Evolutionary conservation across 2,113 vertebrate species (phyloP).

Genomic region (Amphiprion percula): DNA sequence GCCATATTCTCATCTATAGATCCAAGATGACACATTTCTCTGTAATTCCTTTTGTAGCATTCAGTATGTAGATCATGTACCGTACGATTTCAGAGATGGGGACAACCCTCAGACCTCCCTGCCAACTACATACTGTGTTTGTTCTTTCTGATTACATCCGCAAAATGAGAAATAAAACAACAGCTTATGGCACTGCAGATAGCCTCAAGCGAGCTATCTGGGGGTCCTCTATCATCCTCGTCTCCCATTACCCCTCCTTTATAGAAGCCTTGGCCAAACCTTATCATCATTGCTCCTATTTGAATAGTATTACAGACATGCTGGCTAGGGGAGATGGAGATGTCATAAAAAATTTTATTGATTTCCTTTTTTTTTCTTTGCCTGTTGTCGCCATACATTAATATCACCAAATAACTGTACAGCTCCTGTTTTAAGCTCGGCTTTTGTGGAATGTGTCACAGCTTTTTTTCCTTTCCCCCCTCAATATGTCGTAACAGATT

Average conservation of each 20-base stretch:
- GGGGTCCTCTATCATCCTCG: slow-evolving; percentile 61
- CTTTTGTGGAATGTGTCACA: slow-evolving; percentile 62
- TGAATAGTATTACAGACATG: slow-evolving; percentile 68
- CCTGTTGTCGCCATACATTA: slow-evolving; percentile 73
- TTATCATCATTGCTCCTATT: slow-evolving; percentile 69
- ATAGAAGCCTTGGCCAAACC: slow-evolving; percentile 63
- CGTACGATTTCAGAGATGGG: slow-evolving; percentile 43
- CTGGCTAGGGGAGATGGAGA: slow-evolving; percentile 53
- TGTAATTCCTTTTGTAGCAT: slow-evolving; percentile 29
- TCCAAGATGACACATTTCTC: slow-evolving; percentile 39
- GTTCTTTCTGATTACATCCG: slow-evolving; percentile 73
- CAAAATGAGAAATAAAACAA: slow-evolving; percentile 75
- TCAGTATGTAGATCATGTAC: slow-evolving; percentile 39
- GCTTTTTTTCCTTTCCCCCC: neutral
- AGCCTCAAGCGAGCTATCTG: slow-evolving; percentile 73
- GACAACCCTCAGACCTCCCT: slow-evolving; percentile 58
- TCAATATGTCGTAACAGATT: slow-evolving; percentile 73
- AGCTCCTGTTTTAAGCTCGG: slow-evolving; percentile 50
- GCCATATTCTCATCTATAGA: slow-evolving; percentile 24
- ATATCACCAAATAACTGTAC: slow-evolving; percentile 71
- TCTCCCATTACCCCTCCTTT: slow-evolving; percentile 42
- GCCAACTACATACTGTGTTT: slow-evolving; percentile 66
- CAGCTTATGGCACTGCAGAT: slow-evolving; percentile 68
- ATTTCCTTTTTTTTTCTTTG: slow-evolving; percentile 45
- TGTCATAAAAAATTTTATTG: slow-evolving; percentile 70